Base-by-base conservation (phyloP, 2,797 vertebrate genomes). In the Buceros bicornis region DNA sequence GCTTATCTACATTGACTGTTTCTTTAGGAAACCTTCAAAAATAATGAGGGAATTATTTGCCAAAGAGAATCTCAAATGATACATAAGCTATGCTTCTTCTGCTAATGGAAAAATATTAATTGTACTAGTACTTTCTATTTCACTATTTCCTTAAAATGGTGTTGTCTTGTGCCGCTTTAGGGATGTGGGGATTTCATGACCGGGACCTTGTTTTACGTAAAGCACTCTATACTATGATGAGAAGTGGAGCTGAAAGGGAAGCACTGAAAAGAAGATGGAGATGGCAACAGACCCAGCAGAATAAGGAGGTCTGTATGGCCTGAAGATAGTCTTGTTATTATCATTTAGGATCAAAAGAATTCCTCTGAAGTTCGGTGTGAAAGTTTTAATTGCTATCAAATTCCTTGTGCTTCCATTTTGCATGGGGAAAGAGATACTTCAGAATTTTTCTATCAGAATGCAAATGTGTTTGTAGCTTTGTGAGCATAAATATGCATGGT, bases 131-230 rank as follows among this genome's bases (percentile, higher is more conserved):
- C 33, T 57, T 92, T 76, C 72, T 66, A 0, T 73, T 90, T 90
- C 26, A 33, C 57, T 64, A 19, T 61, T 67, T 50, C 33, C 80
- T 71, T 82, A 40, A 87, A 89, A 74, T 45, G 78, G 48, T 35
- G 13, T 48, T 8, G 6, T 91, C 66, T 84, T 89, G 29, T 95
- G 96, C 90, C 91, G 22, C 84, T 77, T 58, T 96, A 99, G 99
- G 99, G 72, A 99, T 99, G 99, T 99, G 99, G 99, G 99, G 99
- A 56, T 99, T 99, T 97, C 99, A 99, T 1, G 99, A 99, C 97
- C 98, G 99, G 97, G 99, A 99, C 98, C 98, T 99, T 93, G 99
- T 99, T 95, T 97, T 99, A 95, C 98, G 99, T 88, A 99, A 99
- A 97, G 99, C 99, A 13, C 98, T 99, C 85, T 99, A 99, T 81